Evolutionary conservation across 2,888 invertebrate genomes (phyloP).

Genomic region (Diogma glabrata): DNA sequence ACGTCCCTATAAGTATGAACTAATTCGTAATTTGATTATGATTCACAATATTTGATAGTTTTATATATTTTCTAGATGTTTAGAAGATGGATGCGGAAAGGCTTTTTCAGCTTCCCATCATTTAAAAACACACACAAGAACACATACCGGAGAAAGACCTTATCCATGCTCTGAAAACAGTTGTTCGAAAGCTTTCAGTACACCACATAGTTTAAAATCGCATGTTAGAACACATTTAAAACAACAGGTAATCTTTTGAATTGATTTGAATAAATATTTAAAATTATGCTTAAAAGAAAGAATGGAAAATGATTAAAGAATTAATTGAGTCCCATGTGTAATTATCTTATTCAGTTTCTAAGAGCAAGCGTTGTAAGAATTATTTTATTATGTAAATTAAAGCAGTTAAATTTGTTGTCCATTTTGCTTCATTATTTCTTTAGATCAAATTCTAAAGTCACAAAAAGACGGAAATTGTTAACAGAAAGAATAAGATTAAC

Average conservation of each 20-base stretch:
- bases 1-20: constrained; percentile 71
- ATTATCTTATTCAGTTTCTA: too few relatives aligned
- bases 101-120: constrained; percentile 92
- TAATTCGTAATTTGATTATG: constrained; percentile 13
- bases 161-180: constrained; percentile 57
- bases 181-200: constrained; percentile 69
- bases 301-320: too few relatives aligned
- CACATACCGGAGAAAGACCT: constrained; percentile 61
- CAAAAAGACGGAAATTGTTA: too few relatives aligned
- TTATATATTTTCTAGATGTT: constrained; percentile 46
- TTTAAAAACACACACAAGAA: constrained; percentile 78
- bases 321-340: too few relatives aligned
- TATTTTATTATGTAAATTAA: too few relatives aligned
- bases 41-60: constrained; percentile 2
- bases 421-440: too few relatives aligned
- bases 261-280: constrained; percentile 13
- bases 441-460: too few relatives aligned
- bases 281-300: too few relatives aligned
- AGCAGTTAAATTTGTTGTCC: too few relatives aligned
- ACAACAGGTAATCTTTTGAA: constrained; percentile 18
- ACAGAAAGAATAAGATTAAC: too few relatives aligned
- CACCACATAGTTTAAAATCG: constrained; percentile 70
- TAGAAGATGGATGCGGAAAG: constrained; percentile 74
- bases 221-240: constrained; percentile 65
- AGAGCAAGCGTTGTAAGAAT: too few relatives aligned